Base-by-base conservation (phyloP, 2,113 vertebrate species). In the Gobius niger region DNA sequence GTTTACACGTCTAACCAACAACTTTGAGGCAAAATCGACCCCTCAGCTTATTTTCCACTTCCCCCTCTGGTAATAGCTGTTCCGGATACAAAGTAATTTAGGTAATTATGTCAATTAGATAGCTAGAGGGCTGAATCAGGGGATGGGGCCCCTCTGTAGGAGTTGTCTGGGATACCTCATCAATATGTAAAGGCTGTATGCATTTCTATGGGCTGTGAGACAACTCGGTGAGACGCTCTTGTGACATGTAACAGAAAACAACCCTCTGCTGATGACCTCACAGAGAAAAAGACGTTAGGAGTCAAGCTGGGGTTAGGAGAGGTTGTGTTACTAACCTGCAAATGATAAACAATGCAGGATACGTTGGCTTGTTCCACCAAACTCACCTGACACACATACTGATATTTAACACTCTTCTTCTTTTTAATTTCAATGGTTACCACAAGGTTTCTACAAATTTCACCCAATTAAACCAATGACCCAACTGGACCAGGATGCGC, bases 151-250 rank as follows among this genome's bases (percentile, higher is more conserved):
- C 9, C 59, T 81, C 54, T 73, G 47, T 63, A 61, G 75, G 14
- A 76, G 73, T 53, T 59, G 66, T 71, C 67, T 12, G 34, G 75
- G 81, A 64, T 68, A 70, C 72, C 63, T 88, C 88, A 87, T 91
- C 68, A 87, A 89, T 90, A 86, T 79, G 53, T 88, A 77, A 89
- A 78, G 84, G 63, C 51, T 52, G 10, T 78, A 67, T 84, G 82
- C 77, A 83, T 85, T 83, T 80, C 77, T 57, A 84, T 87, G 86
- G 86, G 84, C 16, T 64, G 68, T 60, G 67, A 78, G 73, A 70
- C 65, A 73, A 77, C n/a, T n/a, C n/a, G 50, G 67, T 10, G 42
- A 46, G 69, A 70, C 49, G 62, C 62, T 18, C 16, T 12, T 66
- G 57, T 49, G 62, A 73, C 65, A 47, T 65, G 73, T 82, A 69